A percentile compares a stretch with the other conserved stretches of the same genome.
phyloP scores from a whole-genome alignment of 2,888 invertebrate species.

The Diplazon laetatorius region DNA sequence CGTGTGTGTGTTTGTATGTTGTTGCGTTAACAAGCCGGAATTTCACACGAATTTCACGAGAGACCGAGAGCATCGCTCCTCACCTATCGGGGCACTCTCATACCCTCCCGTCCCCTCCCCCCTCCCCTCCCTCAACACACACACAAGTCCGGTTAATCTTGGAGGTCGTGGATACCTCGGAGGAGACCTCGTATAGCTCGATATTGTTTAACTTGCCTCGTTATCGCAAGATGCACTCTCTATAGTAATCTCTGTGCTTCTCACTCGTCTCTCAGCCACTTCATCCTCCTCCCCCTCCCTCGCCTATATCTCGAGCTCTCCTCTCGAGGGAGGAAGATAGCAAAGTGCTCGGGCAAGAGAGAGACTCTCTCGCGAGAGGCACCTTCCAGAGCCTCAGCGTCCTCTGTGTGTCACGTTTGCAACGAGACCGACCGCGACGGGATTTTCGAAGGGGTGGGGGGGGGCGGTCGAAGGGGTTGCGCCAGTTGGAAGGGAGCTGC shows the following conservation, averaged over 20 bases:
- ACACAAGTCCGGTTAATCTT: constrained; percentile 79
- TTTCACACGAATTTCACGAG: constrained; percentile 18
- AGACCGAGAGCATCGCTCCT: too few species aligned
- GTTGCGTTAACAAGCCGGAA: too few species aligned
- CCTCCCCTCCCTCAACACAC: too few species aligned
- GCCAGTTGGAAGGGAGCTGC: constrained; percentile 78
- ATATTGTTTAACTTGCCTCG: constrained; percentile 82
- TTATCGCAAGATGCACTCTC: constrained; percentile 82
- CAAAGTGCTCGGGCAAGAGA: constrained; percentile 39
- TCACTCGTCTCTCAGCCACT: constrained; percentile 38
- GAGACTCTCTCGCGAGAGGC: constrained; percentile 46
- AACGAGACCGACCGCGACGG: constrained; percentile 53
- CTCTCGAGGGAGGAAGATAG: constrained; percentile 63
- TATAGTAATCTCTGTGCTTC: constrained; percentile 76
- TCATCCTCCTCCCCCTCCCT: constrained; percentile 63
- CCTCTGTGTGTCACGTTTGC: constrained; percentile 51
- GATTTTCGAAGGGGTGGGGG: too few species aligned
- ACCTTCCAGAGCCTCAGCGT: constrained; percentile 52
- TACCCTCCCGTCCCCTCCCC: constrained; percentile 43
- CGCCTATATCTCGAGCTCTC: constrained; percentile 46
- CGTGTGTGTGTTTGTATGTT: too few species aligned
- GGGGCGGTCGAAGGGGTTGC: constrained; percentile 72
- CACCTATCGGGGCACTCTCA: too few species aligned
- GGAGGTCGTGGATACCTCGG: constrained; percentile 73
- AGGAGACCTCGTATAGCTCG: constrained; percentile 78